Evolutionary conservation across 2,888 invertebrate genomes (phyloP).

Genomic region (Napeogenes sylphis): DNA sequence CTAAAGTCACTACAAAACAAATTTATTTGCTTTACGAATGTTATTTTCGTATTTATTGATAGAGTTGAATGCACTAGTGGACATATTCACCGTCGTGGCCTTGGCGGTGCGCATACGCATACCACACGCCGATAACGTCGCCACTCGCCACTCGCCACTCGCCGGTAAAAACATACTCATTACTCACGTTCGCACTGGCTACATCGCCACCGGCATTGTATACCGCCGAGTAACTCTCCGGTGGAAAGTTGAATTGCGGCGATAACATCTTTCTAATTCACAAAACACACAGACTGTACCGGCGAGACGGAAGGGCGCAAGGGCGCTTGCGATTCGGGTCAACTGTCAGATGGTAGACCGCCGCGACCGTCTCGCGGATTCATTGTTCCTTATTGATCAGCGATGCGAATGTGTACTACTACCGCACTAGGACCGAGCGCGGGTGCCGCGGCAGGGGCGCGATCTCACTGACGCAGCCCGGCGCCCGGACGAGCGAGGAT

Average conservation of each 20-base stretch:
- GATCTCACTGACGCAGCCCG: constrained; percentile 41
- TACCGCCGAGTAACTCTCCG: constrained; percentile 67
- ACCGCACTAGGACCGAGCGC: constrained; percentile 40
- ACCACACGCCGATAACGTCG: constrained; percentile 48
- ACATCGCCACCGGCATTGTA: constrained; percentile 57
- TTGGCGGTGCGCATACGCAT: constrained; percentile 56
- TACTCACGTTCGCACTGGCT: constrained; percentile 63
- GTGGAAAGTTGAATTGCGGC: constrained; percentile 62
- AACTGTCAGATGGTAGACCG: constrained; percentile 39
- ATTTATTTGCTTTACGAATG: too few relatives aligned
- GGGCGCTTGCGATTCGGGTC: constrained; percentile 33
- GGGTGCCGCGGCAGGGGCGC: constrained; percentile 38
- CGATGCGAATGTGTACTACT: constrained; percentile 37
- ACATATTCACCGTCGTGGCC: constrained; percentile 45
- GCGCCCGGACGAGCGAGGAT: constrained; percentile 50
- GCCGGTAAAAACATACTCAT: constrained; percentile 55
- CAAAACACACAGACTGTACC: constrained; percentile 39
- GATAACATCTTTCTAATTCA: constrained; percentile 51
- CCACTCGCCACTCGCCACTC: constrained; percentile 45
- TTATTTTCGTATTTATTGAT: constrained; percentile 31
- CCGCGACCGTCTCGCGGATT: constrained; percentile 40
- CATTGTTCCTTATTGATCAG: constrained; percentile 58
- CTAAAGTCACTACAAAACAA: too few relatives aligned
- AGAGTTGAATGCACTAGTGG: constrained; percentile 67
- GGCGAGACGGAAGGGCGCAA: constrained; percentile 16